A percentile compares a stretch with the other conserved stretches of the same genome.
Conservation (phyloP, 2,797 vertebrate genomes). For the Mus spretus region DNA sequence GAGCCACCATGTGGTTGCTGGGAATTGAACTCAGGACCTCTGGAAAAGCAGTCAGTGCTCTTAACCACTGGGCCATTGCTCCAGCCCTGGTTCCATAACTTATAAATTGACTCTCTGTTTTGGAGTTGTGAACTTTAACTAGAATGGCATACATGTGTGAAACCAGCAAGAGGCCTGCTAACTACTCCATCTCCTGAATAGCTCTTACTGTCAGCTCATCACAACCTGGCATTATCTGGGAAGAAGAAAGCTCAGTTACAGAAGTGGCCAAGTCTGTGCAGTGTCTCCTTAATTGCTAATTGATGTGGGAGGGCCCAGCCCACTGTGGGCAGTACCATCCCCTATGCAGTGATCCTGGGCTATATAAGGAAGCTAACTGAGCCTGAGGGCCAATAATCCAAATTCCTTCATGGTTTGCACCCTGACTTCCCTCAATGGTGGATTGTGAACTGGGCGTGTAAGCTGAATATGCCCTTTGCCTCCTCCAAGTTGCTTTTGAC, state of each 20-base stretch:
- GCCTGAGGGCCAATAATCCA: neutral
- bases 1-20: too few relatives aligned
- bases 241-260: too few relatives aligned
- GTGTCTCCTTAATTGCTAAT: neutral
- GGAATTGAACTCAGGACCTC: too few relatives aligned
- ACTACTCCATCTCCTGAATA: neutral
- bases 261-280: neutral
- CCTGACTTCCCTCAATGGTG: neutral
- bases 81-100: neutral
- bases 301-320: too few relatives aligned
- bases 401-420: neutral
- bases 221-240: neutral
- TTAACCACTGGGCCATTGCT: too few relatives aligned
- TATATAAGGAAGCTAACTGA: neutral
- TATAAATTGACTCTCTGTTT: slow-evolving; percentile 42
- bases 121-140: slow-evolving; percentile 27
- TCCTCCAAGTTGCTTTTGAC: neutral
- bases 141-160: neutral
- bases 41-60: too few relatives aligned
- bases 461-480: neutral
- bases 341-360: neutral
- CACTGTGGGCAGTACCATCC: neutral
- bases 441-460: neutral
- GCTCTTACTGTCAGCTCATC: neutral
- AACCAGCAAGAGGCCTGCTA: neutral